A percentile compares a stretch with the other conserved stretches of the same genome.
Conservation (phyloP, 2,797 vertebrate species). For the Thamnophis elegans region DNA sequence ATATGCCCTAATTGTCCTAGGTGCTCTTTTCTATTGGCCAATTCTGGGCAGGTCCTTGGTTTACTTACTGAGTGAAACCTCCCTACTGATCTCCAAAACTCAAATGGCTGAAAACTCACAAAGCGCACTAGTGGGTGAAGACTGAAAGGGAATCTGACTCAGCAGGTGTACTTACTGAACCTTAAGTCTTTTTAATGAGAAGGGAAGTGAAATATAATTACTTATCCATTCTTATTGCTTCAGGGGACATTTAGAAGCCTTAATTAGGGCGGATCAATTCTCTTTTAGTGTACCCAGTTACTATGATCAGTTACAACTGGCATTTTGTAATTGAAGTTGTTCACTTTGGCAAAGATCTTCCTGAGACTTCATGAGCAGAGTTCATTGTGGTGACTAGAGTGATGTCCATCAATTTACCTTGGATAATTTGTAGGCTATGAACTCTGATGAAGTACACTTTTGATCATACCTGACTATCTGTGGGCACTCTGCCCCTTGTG, state of each 20-base stretch:
- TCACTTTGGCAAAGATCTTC: not conserved
- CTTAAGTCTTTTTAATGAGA: not conserved
- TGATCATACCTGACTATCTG: not conserved
- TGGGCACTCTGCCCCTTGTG: not conserved
- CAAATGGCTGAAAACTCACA: not conserved
- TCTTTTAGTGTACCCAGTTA: not conserved
- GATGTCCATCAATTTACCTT: not conserved
- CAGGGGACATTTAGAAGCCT: not conserved
- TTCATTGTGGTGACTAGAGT: not conserved
- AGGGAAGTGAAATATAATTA: not conserved
- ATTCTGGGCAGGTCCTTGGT: not conserved
- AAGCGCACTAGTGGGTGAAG: not conserved
- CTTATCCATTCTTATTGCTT: not conserved
- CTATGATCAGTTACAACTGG: not conserved
- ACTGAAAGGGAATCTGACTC: not conserved
- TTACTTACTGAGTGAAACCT: not conserved
- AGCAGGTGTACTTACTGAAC: not conserved
- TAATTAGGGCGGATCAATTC: not conserved
- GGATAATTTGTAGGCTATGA: not conserved
- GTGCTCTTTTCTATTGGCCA: not conserved
- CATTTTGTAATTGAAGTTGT: not conserved
- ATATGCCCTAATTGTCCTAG: not conserved
- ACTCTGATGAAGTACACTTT: not conserved
- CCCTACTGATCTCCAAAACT: not conserved
- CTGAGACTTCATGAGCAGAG: not conserved